Evolutionary conservation across 2,113 vertebrate species (phyloP).

Genomic region (Muntiacus reevesi): DNA sequence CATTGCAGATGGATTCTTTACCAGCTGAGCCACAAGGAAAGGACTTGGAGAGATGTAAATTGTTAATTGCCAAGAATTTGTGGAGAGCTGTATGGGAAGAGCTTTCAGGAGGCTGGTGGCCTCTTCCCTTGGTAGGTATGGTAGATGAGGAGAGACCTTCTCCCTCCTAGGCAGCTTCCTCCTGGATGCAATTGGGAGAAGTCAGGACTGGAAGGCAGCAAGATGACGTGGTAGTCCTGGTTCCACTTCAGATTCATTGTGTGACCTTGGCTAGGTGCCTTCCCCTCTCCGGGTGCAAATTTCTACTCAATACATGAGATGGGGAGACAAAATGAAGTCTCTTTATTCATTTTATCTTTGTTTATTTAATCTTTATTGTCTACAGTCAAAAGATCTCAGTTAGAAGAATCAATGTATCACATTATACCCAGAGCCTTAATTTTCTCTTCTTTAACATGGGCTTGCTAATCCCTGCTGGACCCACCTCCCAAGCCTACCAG

Average conservation of each 20-base stretch:
- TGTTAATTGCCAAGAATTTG: neutral
- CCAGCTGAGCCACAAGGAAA: neutral
- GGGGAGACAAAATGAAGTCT: neutral
- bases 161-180: neutral
- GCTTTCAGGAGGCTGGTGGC: neutral
- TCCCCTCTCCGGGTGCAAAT: neutral
- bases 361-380: neutral
- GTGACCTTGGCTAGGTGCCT: neutral
- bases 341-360: neutral
- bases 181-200: neutral
- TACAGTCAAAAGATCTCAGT: neutral
- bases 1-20: neutral
- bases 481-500: neutral
- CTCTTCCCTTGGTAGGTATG: neutral
- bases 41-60: neutral
- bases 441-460: neutral
- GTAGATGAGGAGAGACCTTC: neutral
- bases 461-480: neutral
- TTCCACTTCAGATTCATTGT: neutral
- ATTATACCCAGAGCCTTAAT: neutral
- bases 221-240: neutral
- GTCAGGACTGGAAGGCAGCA: neutral
- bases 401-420: constrained; percentile 26
- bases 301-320: neutral
- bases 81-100: neutral